Conservation (phyloP, 2,113 vertebrate species). For the Melierax canorus region DNA sequence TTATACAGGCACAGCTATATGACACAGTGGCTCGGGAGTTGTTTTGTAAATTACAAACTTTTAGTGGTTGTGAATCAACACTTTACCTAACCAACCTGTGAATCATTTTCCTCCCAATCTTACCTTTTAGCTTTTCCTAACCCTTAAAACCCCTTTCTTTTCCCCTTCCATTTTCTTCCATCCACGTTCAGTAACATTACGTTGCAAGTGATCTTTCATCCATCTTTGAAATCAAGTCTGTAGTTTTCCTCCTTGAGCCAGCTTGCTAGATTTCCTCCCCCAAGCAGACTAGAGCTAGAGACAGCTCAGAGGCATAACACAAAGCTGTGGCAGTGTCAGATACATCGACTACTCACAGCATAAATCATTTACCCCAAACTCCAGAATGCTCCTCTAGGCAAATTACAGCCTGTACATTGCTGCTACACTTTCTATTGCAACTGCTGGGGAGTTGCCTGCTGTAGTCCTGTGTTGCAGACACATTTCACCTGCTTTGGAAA, state of each 20-base stretch:
- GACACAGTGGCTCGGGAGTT: background rate
- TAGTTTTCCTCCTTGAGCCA: background rate
- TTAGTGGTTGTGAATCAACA: background rate
- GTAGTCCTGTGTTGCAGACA: background rate
- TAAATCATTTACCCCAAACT: background rate
- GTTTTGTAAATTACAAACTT: background rate
- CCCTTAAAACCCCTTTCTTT: background rate
- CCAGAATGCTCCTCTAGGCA: background rate
- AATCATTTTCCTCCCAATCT: background rate
- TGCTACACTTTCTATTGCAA: background rate
- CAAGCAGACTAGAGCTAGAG: background rate
- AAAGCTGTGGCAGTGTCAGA: background rate
- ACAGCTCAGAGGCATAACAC: background rate
- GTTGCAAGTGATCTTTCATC: background rate
- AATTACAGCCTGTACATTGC: background rate
- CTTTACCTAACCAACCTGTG: background rate
- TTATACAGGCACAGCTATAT: background rate
- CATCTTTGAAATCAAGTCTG: background rate
- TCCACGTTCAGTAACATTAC: rapidly evolving
- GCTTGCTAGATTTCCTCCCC: background rate
- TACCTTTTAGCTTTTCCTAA: background rate
- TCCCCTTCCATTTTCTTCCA: background rate
- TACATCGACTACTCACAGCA: background rate
- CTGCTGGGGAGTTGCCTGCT: background rate
- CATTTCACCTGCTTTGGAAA: background rate